phyloP scores from a whole-genome alignment of 2,797 vertebrate genomes.

The Chromis chromis region DNA sequence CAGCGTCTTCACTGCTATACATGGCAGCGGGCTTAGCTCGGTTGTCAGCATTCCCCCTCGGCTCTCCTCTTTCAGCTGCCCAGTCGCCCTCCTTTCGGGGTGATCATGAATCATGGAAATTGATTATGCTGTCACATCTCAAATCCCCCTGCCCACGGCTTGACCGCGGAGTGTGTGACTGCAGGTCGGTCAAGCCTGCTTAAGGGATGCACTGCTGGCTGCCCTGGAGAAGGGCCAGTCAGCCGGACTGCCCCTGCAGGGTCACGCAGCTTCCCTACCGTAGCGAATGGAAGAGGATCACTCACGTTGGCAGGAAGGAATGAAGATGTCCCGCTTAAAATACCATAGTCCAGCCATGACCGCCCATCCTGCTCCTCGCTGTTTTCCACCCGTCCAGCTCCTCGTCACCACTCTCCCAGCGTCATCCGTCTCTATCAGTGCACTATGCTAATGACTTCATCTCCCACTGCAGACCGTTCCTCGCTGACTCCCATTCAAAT shows the following conservation, averaged over 20 bases:
- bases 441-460: conserved; percentile 66
- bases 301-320: conserved; percentile 78
- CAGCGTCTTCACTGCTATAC: conserved; percentile 46
- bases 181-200: conserved; percentile 84
- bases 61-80: conserved; percentile 78
- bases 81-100: conserved; percentile 66
- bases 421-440: conserved; percentile 78
- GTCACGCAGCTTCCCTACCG: conserved; percentile 75
- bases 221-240: conserved; percentile 68
- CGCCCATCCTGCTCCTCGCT: conserved; percentile 22
- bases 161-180: conserved; percentile 83
- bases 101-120: conserved; percentile 84
- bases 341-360: conserved; percentile 55
- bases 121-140: conserved; percentile 84
- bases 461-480: conserved; percentile 48
- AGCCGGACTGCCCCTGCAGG: conserved; percentile 58
- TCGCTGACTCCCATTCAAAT: conserved; percentile 56
- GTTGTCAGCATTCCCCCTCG: conserved; percentile 76
- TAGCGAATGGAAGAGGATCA: conserved; percentile 79
- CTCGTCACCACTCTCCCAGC: conserved; percentile 60
- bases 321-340: conserved; percentile 82
- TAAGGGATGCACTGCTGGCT: conserved; percentile 74
- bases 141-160: conserved; percentile 77
- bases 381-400: conserved; percentile 54
- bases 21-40: conserved; percentile 55